Evolutionary conservation across 2,797 vertebrate genomes (phyloP).

Genomic region (Syngnathus rostellatus): DNA sequence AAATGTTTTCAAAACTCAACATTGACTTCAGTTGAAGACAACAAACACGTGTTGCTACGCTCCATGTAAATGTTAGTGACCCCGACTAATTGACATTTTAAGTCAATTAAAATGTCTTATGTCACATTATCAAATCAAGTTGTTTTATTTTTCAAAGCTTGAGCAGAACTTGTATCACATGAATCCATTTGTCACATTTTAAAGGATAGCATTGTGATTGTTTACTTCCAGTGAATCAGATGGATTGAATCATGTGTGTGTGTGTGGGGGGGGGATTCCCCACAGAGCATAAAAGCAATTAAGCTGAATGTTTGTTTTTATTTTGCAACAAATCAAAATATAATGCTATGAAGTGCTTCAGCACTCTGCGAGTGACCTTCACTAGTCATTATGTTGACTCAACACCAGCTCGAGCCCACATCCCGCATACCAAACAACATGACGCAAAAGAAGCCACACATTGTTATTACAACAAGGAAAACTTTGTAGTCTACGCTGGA

Average conservation of each 20-base stretch:
- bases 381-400: slow-evolving; percentile 1
- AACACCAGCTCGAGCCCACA: background rate
- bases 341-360: background rate
- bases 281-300: background rate
- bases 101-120: background rate
- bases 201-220: background rate
- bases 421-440: background rate
- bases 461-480: background rate
- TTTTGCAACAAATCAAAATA: background rate
- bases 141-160: background rate
- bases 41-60: background rate
- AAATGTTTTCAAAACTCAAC: background rate
- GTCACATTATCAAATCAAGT: background rate
- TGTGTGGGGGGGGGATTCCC: background rate
- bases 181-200: background rate
- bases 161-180: background rate
- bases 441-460: background rate
- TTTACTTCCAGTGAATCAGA: background rate
- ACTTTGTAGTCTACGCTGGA: background rate
- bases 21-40: background rate
- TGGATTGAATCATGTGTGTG: background rate
- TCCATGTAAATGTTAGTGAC: background rate
- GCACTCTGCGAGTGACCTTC: background rate
- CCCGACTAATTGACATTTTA: background rate
- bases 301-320: background rate